phyloP scores from a whole-genome alignment of 2,113 vertebrate genomes.

The Myocastor coypus region DNA sequence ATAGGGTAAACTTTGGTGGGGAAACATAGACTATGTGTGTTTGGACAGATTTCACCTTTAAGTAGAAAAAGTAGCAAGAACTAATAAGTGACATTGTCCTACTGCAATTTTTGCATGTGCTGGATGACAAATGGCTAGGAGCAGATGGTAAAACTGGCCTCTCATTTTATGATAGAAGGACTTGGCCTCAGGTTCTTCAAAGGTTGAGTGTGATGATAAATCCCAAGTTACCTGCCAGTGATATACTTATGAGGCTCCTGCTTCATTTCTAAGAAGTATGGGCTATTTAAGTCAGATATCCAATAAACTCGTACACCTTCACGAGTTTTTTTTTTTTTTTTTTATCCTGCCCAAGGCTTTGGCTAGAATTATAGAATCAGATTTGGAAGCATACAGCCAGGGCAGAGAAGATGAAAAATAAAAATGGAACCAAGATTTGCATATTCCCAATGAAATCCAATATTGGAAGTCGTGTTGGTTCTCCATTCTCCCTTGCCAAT shows the following conservation, averaged over 20 bases:
- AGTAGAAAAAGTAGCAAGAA: not conserved
- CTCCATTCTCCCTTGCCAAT: not conserved
- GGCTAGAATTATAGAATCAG: conserved; percentile 48
- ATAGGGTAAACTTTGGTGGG: not conserved
- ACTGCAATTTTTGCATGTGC: conserved; percentile 55
- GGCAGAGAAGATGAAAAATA: not conserved
- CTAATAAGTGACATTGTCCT: not conserved
- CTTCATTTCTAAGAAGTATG: conserved; percentile 42
- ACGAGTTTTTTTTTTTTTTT: no score
- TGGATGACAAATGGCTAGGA: conserved; percentile 50
- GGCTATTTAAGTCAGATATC: conserved; percentile 32
- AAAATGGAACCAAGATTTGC: not conserved
- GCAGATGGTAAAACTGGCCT: conserved; percentile 61
- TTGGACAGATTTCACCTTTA: conserved; percentile 40
- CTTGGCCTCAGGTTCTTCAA: conserved; percentile 7
- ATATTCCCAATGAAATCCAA: not conserved
- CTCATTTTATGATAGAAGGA: conserved; percentile 38
- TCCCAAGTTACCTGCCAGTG: conserved; percentile 17
- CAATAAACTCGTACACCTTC: not conserved
- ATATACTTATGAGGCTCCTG: not conserved
- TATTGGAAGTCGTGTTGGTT: not conserved
- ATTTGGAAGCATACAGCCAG: conserved; percentile 43
- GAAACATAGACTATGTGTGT: not conserved
- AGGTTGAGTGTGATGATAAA: not conserved
- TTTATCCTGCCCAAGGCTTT: conserved; percentile 24